Base-by-base conservation (phyloP, 1,140 invertebrate species). In the Drosophila mayri region DNA sequence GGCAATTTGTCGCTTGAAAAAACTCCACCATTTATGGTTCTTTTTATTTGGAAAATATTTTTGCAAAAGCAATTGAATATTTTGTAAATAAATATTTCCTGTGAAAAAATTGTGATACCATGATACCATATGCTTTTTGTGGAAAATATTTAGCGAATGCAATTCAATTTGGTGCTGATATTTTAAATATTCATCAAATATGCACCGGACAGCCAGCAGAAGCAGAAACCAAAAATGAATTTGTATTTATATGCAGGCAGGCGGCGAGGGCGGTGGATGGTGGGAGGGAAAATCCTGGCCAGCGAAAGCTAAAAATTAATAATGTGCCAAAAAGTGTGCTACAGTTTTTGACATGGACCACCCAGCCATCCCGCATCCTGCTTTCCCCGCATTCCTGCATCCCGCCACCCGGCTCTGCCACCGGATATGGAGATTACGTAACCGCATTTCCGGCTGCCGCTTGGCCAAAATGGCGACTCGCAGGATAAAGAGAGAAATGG, bases 361-460 rank as follows among this genome's bases (percentile, higher is more conserved):
- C 35, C 40, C 55, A 40, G 20, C 54, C 30, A 38, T n/a, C 50
- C 46, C 12, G 46, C 43, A 50, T 5, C 30, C 41, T 0, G 28
- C 30, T 50, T n/a, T 12, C 44, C 44, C 59, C 16, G 20, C 32
- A 12, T 37, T 28, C 14, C 32, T 9, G 20, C 30, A 35, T 44
- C 14, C 41, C 35, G 46, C 59, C 18, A 16, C 38, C 37, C 28
- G 16, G 30, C 28, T 64, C 41, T 63, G 75, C 44, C 20, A 61
- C 41, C 70, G 77, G 70, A 81, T 67, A 79, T 72, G 77, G 64
- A 75, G 77, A 81, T 90, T 88, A 90, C 78, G 81, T 84, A 85
- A 84, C 85, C 85, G 79, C 85, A 90, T 88, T 90, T 88, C 77
- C 85, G 77, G 70, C 61, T 81, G 57, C 63, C 54, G 49, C 61